These are phyloP conservation scores for Trinorchestia longiramus DNA, from an alignment of 1,140 invertebrate species.

Conservation along the genomic window DNA sequence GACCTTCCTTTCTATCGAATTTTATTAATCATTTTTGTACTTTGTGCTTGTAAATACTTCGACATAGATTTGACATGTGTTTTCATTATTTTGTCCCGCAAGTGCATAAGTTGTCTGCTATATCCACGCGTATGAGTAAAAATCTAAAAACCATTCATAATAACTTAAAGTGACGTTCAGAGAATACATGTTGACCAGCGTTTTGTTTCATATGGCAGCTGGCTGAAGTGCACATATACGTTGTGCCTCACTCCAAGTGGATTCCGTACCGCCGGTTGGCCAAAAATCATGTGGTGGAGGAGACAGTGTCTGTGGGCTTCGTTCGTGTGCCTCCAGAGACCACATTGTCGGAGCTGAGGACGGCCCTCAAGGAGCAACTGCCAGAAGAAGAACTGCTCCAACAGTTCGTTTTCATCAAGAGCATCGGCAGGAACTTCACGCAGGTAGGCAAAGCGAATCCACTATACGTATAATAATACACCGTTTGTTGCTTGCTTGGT, in stretches of 20 bases:
- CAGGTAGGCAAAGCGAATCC: background rate
- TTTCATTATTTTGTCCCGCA: background rate
- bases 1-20: background rate
- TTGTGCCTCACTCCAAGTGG: constrained; percentile 63
- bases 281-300: constrained; percentile 61
- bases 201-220: constrained; percentile 41
- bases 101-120: background rate
- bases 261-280: constrained; percentile 64
- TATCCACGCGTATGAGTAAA: background rate
- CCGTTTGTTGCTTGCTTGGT: no score
- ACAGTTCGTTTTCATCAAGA: constrained; percentile 63
- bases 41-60: background rate
- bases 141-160: background rate
- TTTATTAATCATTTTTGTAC: background rate
- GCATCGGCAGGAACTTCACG: constrained; percentile 63
- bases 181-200: background rate
- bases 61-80: background rate
- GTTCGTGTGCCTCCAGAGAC: constrained; percentile 58
- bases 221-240: constrained; percentile 63
- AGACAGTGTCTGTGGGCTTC: constrained; percentile 65
- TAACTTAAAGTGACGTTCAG: background rate
- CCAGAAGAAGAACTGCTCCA: constrained; percentile 59
- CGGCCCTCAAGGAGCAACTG: constrained; percentile 57
- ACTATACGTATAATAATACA: no score
- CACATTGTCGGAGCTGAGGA: constrained; percentile 59